Evolutionary conservation across 2,113 vertebrate genomes (phyloP), one percentile per base, ranked within the genome.

Genomic region (Mastomys coucha): DNA sequence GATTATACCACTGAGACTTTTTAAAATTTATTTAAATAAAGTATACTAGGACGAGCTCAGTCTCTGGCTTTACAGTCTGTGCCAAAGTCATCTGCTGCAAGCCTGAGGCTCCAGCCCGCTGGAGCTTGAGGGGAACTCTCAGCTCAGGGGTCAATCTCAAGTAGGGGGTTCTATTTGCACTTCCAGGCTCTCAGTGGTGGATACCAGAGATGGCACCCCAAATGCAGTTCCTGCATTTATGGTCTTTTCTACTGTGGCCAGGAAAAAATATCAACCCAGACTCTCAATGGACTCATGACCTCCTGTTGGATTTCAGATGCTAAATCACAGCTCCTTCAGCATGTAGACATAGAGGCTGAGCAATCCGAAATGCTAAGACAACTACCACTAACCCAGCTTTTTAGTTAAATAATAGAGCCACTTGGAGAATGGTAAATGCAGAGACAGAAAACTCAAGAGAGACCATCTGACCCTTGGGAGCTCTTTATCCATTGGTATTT

Each of bases 11-110:
- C 95, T 96, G 91, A 97, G 94, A 97, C 96, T 97, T 88, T 96
- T 45, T 45, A 45, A 45, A 45, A 45, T 98, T 89, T 65, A 75
- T 56, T 78, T 58, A 81, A 95, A 98, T 96, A 89, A 98, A 86
- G 97, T 98, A 97, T 7, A 90, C 97, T 96, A 98, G 98, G 98
- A 97, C 78, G 95, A 98, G 96, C 93, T 97, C 88, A 94, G 90
- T 97, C 98, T 98, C 98, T 98, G 98, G 98, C 98, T 98, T 97
- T 82, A 93, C 87, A 95, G 94, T 94, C 90, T 94, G 95, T 96
- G 75, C n/a, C 58, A 69, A 89, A 2, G 4, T 73, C 53, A 85
- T 90, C 45, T n/a, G 22, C 65, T 78, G 70, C 33, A 80, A 45
- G 94, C 51, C 93, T 24, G 20, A 76, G 51, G 80, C 67, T 95